Evolutionary conservation across 2,797 vertebrate species (phyloP).

Genomic region (Hylomyscus alleni): DNA sequence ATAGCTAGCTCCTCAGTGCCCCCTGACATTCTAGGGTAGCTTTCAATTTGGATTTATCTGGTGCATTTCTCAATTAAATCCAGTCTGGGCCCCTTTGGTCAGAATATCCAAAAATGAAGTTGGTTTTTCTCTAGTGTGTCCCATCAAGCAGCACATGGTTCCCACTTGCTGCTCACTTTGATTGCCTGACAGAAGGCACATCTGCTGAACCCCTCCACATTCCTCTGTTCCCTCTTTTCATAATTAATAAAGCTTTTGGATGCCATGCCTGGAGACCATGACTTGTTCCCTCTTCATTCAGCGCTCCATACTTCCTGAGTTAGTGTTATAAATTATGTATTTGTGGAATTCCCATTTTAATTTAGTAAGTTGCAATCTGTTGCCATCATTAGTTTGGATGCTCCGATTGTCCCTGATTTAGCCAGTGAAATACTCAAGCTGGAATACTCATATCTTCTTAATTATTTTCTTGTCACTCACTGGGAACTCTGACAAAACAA

Average conservation of each 20-base stretch:
- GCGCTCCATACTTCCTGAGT: not conserved
- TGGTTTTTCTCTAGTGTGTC: not conserved
- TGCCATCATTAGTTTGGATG: not conserved
- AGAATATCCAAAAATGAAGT: not conserved
- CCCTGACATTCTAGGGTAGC: not conserved
- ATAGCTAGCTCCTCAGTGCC: not conserved
- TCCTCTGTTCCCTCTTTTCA: not conserved
- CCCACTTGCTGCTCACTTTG: not conserved
- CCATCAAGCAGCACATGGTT: fast-evolving
- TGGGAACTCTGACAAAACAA: not conserved
- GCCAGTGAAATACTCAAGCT: not conserved
- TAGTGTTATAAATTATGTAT: not conserved
- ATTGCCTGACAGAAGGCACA: not conserved
- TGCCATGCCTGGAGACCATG: not conserved
- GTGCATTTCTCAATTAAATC: not conserved
- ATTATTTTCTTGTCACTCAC: not conserved
- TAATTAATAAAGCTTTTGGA: not conserved
- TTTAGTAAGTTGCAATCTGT: not conserved
- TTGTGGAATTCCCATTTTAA: not conserved
- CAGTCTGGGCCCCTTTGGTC: not conserved
- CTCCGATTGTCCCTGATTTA: not conserved
- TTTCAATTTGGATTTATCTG: not conserved
- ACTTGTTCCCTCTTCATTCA: not conserved
- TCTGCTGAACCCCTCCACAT: not conserved
- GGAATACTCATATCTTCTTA: not conserved